phyloP scores from a whole-genome alignment of 2,888 invertebrate genomes.

The Elegia similella region DNA sequence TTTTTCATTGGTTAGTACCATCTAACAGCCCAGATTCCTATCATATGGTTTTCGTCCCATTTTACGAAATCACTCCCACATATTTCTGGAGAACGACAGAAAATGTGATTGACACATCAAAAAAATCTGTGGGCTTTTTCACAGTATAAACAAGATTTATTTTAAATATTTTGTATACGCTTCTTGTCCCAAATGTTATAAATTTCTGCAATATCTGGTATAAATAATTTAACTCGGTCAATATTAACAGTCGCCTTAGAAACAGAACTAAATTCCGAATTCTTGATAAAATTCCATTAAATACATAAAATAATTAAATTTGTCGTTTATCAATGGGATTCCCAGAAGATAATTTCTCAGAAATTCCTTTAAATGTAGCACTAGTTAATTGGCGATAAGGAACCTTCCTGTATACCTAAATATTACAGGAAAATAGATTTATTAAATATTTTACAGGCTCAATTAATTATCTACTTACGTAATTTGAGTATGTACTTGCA shows the following conservation, averaged over 20 bases:
- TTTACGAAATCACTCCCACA: no score
- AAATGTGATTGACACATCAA: no score
- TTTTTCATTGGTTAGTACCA: no score
- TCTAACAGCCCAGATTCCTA: no score
- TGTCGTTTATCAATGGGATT: background rate
- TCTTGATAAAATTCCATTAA: background rate
- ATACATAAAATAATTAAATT: background rate
- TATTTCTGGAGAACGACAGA: no score
- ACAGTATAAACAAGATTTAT: no score
- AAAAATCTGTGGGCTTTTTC: no score
- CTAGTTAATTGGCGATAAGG: background rate
- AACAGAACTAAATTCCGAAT: background rate
- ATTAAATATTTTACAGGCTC: background rate
- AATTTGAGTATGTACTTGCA: background rate
- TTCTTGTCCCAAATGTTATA: no score
- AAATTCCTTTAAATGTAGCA: background rate
- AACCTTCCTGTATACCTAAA: background rate
- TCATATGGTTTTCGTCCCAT: no score
- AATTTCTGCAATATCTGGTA: no score
- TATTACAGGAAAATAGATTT: background rate
- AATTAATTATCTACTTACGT: background rate
- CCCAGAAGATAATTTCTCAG: background rate
- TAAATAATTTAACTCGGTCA: no score
- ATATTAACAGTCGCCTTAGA: background rate
- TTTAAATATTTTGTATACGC: no score